Evolutionary conservation across 2,113 vertebrate species (phyloP).

Genomic region (Tiliqua scincoides): DNA sequence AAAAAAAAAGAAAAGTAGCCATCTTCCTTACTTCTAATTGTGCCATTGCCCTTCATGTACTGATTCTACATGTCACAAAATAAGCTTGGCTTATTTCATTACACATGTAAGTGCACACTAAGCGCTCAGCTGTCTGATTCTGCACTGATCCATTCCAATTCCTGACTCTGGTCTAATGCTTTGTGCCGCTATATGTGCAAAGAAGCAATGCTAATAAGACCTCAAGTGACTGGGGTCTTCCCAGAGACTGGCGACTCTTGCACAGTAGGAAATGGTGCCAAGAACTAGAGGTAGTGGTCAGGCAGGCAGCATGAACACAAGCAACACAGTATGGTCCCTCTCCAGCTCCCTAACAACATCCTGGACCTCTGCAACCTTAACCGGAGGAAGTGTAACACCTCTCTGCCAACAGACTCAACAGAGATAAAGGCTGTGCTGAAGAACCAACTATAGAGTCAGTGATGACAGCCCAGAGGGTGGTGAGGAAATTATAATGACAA

Average conservation of each 20-base stretch:
- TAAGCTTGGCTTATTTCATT: background rate
- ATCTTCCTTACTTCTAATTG: no score
- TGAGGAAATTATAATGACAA: background rate
- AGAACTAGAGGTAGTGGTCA: accelerated
- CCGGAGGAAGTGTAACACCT: background rate
- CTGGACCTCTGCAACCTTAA: background rate
- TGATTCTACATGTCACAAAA: background rate
- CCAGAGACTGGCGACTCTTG: background rate
- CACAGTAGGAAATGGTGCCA: background rate
- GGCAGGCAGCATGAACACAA: background rate
- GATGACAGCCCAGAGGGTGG: background rate
- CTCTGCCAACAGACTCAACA: background rate
- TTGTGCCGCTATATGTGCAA: background rate
- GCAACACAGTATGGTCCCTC: accelerated
- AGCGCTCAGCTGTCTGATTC: background rate
- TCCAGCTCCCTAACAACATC: background rate
- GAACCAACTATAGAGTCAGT: background rate
- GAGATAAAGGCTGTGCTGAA: background rate
- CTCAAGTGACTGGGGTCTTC: accelerated
- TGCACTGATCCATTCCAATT: background rate
- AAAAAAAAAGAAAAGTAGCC: no score
- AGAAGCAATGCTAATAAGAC: background rate
- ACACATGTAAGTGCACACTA: background rate
- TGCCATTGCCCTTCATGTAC: background rate
- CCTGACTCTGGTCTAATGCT: background rate